Evolutionary conservation across 2,113 vertebrate species (phyloP), one percentile per base, ranked within the genome.

Genomic region (Campylomormyrus tamandua): DNA sequence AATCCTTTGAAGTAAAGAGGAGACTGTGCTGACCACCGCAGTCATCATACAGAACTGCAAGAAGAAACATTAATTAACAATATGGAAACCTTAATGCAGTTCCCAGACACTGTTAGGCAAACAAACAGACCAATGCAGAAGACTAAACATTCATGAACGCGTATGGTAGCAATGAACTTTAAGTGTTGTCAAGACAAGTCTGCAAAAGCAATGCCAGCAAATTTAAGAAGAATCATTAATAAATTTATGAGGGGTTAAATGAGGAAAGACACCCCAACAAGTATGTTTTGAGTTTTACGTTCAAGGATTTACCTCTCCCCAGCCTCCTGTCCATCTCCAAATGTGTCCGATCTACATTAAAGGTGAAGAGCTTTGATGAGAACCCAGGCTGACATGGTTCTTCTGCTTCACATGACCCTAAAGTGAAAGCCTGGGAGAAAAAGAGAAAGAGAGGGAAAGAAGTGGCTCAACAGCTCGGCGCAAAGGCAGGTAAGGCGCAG

Each of bases 31-130:
- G 94, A 24, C 86, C 91, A 2, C 91, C 91, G 77, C 95, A 96
- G 91, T 93, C 93, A 9, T 88, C 90, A 86, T 95, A 94, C 80
- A 24, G 88, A 89, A 96, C 96, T 96, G 89, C 84, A 91, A 31
- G 6, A 74, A 87, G 2, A 91, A 89, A 88, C 77, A 39, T 1
- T 77, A 19, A 42, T 77, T 15, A 15, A 19, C 74, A 35, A 77
- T 19, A 39, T 58, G 56, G 21, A 58, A 58, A 58, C n/a, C 3
- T 27, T 4, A 31, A 70, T 11, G 10, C 62, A 70, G 62, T 31
- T 11, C 62, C 35, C 31, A 77, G 31, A 77, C 27, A 77, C 13
- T 35, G 6, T 5, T 42, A 42, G 35, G 11, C 15, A 77, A 77
- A 39, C 13, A 27, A 70, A 70, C 15, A 2, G 42, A 42, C 13